Conservation (phyloP, 1,140 invertebrate species). For the Teleopsis dalmanni region DNA sequence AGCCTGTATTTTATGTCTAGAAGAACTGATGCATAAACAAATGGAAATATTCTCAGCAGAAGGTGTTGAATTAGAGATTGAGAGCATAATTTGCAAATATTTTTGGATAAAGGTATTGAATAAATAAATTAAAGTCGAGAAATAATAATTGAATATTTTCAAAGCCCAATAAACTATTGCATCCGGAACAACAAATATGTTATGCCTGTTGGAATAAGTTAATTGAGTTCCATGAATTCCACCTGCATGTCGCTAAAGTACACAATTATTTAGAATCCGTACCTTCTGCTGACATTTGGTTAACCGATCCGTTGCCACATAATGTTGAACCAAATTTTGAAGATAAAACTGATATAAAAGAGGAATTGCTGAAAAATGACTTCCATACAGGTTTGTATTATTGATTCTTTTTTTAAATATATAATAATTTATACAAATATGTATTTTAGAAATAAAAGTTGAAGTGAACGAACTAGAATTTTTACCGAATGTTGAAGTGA, state of each 20-base stretch:
- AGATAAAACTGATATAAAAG: background rate
- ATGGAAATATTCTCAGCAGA: slow-evolving; percentile 13
- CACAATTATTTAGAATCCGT: slow-evolving; percentile 14
- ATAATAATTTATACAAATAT: slow-evolving; percentile 7
- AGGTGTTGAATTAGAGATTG: slow-evolving; percentile 6
- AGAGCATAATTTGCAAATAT: slow-evolving; percentile 12
- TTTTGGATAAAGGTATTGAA: slow-evolving; percentile 15
- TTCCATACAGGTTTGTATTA: slow-evolving; percentile 7
- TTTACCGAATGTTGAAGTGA: slow-evolving; percentile 34
- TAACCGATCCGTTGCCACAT: slow-evolving; percentile 12
- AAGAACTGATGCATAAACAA: background rate
- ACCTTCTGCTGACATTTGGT: slow-evolving; percentile 6
- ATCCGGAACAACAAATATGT: slow-evolving; percentile 20
- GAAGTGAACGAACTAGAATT: slow-evolving; percentile 36
- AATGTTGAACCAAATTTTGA: slow-evolving; percentile 13
- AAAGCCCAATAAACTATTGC: slow-evolving; percentile 7
- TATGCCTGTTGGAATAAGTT: slow-evolving; percentile 29
- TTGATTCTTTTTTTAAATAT: background rate
- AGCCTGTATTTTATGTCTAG: slow-evolving; percentile 1
- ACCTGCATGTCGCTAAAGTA: slow-evolving; percentile 29
- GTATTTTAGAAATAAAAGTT: slow-evolving; percentile 35
- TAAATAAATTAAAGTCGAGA: background rate
- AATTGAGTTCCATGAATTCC: slow-evolving; percentile 28
- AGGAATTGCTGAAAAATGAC: background rate
- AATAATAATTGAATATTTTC: background rate